These are phyloP conservation scores for Dromococcyx pavoninus DNA, from an alignment of 2,797 vertebrate genomes.

Conservation along the genomic window DNA sequence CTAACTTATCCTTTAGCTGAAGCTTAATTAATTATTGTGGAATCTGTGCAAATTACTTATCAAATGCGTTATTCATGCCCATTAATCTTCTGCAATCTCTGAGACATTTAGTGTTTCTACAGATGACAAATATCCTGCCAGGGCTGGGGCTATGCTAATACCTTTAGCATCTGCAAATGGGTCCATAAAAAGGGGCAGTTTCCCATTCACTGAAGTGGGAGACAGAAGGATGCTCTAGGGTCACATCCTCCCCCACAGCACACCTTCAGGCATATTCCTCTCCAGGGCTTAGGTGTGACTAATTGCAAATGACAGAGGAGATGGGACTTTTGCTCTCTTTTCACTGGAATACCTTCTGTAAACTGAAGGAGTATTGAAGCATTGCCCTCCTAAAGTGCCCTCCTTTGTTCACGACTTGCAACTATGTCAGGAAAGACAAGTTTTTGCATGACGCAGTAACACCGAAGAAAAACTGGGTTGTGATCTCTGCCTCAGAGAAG, in stretches of 20 bases:
- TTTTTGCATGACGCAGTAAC: not conserved
- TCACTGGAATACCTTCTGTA: not conserved
- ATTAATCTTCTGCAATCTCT: not conserved
- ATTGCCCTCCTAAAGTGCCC: not conserved
- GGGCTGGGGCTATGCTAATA: not conserved
- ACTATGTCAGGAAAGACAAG: not conserved
- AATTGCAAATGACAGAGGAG: not conserved
- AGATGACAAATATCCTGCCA: not conserved
- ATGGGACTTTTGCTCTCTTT: not conserved
- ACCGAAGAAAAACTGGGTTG: not conserved
- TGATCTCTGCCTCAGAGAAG: not conserved
- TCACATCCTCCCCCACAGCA: not conserved
- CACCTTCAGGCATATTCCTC: not conserved
- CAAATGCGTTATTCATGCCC: not conserved
- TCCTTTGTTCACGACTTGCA: not conserved
- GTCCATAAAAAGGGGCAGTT: not conserved
- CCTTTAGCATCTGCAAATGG: conserved; percentile 12
- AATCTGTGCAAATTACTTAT: not conserved
- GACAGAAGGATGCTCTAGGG: not conserved
- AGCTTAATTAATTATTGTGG: not conserved
- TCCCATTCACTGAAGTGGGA: not conserved
- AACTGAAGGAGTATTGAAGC: not conserved
- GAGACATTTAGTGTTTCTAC: not conserved
- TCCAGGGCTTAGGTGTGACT: not conserved
- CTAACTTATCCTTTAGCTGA: not conserved